Base-by-base conservation (phyloP, 2,113 vertebrate species). In the Nicator chloris region DNA sequence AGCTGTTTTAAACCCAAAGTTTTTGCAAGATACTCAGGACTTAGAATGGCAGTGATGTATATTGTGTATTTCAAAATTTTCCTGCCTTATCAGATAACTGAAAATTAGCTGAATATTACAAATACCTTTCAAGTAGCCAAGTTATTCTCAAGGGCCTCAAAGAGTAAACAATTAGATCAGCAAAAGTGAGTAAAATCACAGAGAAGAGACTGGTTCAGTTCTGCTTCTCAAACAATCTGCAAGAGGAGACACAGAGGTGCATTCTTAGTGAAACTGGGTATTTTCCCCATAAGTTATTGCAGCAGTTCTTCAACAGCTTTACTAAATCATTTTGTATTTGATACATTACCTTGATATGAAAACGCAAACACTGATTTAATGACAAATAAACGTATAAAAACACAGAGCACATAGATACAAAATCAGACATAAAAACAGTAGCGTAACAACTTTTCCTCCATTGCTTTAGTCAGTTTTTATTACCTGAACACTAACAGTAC, bases 381-480 rank as follows among this genome's bases (percentile, higher is more conserved):
- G 47, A 68, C 33, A 88, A 82, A 68, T 23, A 64, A 80, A 30
- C 24, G 13, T 8, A 31, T 11, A 33, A 86, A 70, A 69, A 44
- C 19, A 8, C 5, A 49, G 2, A 53, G 10, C 15, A 42, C 8
- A 1, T 28, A 8, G 7, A 24, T 13, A 26, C 5, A 73, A 92
- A 82, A 7, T 2, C 21, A 47, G 53, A 49, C 15, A 65, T 4
- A 51, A 45, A 79, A 73, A 2, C 28, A 10, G 17, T 11, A 77
- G 21, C 1, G 0, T 18, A 47, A 35, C 33, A 54, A 15, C 16
- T 22, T 13, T 2, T 45, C 35, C 39, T 37, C 20, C 12, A 21
- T 26, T 42, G 33, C 6, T 85, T 82, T 35, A 68, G 51, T 39
- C 4, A 47, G 7, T 15, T 87, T 73, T 61, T 37, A 68, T 73